phyloP scores from a whole-genome alignment of 2,113 vertebrate species.

The Gymnorhina tibicen region DNA sequence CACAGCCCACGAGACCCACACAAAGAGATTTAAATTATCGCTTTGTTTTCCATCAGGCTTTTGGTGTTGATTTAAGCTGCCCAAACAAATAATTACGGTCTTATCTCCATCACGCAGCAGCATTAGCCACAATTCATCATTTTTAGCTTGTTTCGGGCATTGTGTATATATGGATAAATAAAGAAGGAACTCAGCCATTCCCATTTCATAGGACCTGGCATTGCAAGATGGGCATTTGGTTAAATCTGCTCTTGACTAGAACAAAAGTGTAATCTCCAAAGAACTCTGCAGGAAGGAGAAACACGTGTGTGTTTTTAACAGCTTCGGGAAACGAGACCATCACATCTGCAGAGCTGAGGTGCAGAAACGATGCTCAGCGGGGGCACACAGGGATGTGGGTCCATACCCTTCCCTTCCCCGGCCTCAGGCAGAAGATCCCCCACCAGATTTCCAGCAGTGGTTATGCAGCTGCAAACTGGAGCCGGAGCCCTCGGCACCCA shows the following conservation, averaged over 20 bases:
- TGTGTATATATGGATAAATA: background rate
- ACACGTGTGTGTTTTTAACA: background rate
- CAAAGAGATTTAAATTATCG: constrained; percentile 53
- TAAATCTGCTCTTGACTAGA: background rate
- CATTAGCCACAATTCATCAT: constrained; percentile 71
- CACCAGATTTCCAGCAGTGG: background rate
- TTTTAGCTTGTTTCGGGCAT: constrained; percentile 29
- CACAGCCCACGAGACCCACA: constrained; percentile 44
- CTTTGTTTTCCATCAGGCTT: constrained; percentile 64
- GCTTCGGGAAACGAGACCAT: background rate
- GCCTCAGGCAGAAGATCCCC: background rate
- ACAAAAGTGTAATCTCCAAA: background rate
- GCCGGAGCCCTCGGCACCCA: accelerated
- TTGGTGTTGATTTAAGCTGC: constrained; percentile 71
- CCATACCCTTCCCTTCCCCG: background rate
- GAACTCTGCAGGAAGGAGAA: background rate
- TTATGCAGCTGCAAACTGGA: accelerated
- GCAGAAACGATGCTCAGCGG: accelerated
- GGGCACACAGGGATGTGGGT: accelerated
- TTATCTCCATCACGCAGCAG: constrained; percentile 77
- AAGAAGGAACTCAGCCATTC: background rate
- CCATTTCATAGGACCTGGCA: background rate
- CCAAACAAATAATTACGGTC: constrained; percentile 74
- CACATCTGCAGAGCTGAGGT: background rate
- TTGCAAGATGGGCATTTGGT: background rate